Percentiles rank a stretch among this genome's conserved stretches.
phyloP scores from a whole-genome alignment of 1,140 invertebrate genomes.

The Hesperophylax magnus region DNA sequence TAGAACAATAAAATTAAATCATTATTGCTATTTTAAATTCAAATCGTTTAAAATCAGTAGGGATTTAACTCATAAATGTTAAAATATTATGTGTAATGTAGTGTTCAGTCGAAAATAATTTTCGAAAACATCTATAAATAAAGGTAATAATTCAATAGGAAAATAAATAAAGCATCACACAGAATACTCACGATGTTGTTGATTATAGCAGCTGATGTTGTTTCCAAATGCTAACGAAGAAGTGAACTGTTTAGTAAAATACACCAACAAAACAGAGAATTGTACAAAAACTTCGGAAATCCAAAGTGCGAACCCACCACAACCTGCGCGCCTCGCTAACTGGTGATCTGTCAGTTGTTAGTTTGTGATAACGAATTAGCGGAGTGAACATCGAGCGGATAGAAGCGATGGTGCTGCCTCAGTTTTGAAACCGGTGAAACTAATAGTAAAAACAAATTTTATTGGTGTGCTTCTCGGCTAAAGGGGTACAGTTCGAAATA shows the following conservation, averaged over 20 bases:
- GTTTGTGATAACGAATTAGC: slow-evolving; percentile 26
- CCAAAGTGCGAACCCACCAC: background rate
- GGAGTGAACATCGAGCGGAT: slow-evolving; percentile 25
- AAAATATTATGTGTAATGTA: background rate
- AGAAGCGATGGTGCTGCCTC: background rate
- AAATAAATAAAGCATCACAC: slow-evolving; percentile 4
- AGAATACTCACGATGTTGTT: background rate
- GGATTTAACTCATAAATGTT: background rate
- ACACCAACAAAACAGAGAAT: slow-evolving; percentile 10
- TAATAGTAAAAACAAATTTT: too few relatives aligned
- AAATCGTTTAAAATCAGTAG: background rate
- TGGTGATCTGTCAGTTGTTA: slow-evolving; percentile 21
- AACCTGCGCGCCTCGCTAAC: background rate
- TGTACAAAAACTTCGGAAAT: background rate
- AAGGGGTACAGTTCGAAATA: too few relatives aligned
- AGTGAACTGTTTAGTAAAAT: background rate
- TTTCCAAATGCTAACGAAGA: background rate
- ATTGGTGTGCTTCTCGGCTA: background rate
- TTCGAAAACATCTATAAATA: slow-evolving; percentile 30
- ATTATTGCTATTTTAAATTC: background rate
- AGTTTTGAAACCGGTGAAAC: background rate
- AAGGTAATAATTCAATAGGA: background rate
- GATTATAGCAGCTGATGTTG: background rate
- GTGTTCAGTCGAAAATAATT: background rate
- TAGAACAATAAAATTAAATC: too few relatives aligned